A percentile compares a stretch with the other conserved stretches of the same genome.
Conservation (phyloP, 2,797 vertebrate genomes). For the Sandelia bainsii region DNA sequence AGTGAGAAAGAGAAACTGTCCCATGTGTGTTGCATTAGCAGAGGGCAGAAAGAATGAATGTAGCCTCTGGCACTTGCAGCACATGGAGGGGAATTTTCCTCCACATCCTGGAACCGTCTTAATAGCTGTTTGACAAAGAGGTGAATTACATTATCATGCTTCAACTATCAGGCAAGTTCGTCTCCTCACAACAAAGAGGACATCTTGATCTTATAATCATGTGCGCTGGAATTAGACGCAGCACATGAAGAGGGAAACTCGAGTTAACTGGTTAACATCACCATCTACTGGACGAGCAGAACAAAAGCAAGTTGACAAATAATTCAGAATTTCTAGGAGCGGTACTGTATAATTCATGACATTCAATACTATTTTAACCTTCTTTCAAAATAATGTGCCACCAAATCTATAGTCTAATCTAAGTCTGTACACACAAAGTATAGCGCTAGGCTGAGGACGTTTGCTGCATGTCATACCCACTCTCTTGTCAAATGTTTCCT, state of each 20-base stretch:
- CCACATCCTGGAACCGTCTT: constrained; percentile 19
- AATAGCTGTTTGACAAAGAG: not conserved
- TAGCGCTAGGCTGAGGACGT: too few species aligned
- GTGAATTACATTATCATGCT: not conserved
- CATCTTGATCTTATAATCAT: not conserved
- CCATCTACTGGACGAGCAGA: constrained; percentile 76
- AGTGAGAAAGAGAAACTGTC: not conserved
- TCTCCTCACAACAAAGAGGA: not conserved
- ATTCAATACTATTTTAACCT: not conserved
- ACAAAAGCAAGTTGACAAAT: constrained; percentile 7
- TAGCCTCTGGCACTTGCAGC: constrained; percentile 19
- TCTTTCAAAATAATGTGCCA: too few species aligned
- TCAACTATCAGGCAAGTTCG: not conserved
- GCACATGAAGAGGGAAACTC: not conserved
- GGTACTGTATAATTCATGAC: too few species aligned
- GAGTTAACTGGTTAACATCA: constrained; percentile 46
- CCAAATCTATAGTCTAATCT: too few species aligned
- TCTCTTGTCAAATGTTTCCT: too few species aligned
- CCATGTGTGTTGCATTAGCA: constrained; percentile 24
- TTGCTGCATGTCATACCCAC: too few species aligned
- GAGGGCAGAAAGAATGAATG: not conserved
- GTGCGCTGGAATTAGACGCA: not conserved
- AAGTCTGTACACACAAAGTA: too few species aligned
- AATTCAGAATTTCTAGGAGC: not conserved
- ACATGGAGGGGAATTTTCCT: not conserved